Percentiles rank a stretch among this genome's conserved stretches.
Conservation (phyloP, 2,888 invertebrate genomes). For the Rhamphomyia laevipes region DNA sequence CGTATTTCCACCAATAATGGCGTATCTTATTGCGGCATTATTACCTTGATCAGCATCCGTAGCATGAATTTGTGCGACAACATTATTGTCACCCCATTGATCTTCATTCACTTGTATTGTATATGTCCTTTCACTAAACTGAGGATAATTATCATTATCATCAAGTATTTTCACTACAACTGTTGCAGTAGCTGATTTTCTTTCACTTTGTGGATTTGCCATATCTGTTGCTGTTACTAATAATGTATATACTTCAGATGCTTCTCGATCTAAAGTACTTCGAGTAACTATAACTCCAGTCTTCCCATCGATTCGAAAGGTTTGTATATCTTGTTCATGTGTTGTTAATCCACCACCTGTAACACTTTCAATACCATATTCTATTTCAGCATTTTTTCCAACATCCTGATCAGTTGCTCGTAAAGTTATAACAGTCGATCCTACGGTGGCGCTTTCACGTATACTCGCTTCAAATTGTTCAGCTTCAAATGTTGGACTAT, state of each 20-base stretch:
- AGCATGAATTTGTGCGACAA: conserved; percentile 73
- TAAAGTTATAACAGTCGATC: conserved; percentile 77
- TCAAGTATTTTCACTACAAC: conserved; percentile 73
- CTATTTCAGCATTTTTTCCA: conserved; percentile 79
- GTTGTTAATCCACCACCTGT: conserved; percentile 48
- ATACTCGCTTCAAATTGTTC: conserved; percentile 81
- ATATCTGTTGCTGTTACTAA: conserved; percentile 78
- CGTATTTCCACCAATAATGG: conserved; percentile 90
- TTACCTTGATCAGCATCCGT: conserved; percentile 85
- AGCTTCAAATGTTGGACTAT: conserved; percentile 85
- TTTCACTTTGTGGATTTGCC: conserved; percentile 63
- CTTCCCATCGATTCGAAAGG: conserved; percentile 74
- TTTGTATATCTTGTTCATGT: conserved; percentile 57
- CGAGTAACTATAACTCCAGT: conserved; percentile 80
- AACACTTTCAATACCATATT: conserved; percentile 64
- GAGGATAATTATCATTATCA: conserved; percentile 89
- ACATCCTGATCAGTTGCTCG: conserved; percentile 87
- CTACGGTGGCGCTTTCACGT: conserved; percentile 77
- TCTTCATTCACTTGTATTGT: conserved; percentile 81
- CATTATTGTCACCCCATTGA: conserved; percentile 70
- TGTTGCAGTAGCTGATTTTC: conserved; percentile 70
- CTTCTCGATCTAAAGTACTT: conserved; percentile 75
- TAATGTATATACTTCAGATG: conserved; percentile 70
- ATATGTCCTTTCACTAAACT: conserved; percentile 82
- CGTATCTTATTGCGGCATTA: conserved; percentile 88